Conservation (phyloP, 2,113 vertebrate genomes). For the Pedetes capensis region DNA sequence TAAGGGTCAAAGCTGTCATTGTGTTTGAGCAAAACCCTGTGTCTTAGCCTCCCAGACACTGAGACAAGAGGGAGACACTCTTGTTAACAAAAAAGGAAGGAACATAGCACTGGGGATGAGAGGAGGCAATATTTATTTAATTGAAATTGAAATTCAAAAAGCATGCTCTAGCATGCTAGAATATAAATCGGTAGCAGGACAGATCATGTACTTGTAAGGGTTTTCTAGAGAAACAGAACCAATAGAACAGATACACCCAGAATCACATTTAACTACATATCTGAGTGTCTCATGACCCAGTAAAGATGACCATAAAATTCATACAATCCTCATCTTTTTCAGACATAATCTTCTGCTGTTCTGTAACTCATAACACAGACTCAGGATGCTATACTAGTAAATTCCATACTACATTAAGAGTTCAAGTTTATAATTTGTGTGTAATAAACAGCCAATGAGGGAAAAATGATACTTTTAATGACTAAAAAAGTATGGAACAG, state of each 20-base stretch:
- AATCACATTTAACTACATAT: slow-evolving; percentile 10
- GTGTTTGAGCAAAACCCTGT: neutral
- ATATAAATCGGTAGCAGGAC: neutral
- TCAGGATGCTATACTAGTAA: neutral
- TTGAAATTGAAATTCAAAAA: neutral
- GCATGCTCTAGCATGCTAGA: neutral
- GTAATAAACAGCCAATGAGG: neutral
- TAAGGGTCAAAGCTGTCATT: neutral
- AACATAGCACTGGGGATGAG: neutral
- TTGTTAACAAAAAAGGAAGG: neutral
- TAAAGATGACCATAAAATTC: neutral
- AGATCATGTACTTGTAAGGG: neutral
- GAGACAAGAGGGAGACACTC: neutral
- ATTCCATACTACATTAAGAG: neutral
- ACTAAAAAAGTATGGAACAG: neutral
- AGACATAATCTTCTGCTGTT: neutral
- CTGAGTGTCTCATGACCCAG: neutral
- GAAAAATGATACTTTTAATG: neutral
- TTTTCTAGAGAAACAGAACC: neutral
- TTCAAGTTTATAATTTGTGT: slow-evolving; percentile 29
- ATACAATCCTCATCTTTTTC: neutral
- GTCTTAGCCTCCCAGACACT: neutral
- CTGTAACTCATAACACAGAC: neutral
- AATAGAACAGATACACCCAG: neutral
- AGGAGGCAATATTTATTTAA: neutral